These are phyloP conservation scores for Agrypnus murinus DNA, from an alignment of 2,888 invertebrate genomes.

Conservation along the genomic window DNA sequence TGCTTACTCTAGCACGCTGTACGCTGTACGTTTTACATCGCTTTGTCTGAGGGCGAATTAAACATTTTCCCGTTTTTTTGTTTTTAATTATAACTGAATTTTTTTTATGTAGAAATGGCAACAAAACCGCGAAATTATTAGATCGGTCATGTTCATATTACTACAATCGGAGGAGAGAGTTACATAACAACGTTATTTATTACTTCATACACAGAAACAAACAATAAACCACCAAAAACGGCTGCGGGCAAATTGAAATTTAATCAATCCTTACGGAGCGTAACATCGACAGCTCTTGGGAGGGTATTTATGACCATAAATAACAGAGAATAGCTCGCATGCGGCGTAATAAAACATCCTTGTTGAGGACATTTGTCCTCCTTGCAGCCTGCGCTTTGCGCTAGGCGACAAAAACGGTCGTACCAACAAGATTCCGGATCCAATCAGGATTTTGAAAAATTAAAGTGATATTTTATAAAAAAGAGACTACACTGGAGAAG, in stretches of 20 bases:
- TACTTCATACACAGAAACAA: slow-evolving; percentile 51
- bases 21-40: too few species aligned
- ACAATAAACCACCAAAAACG: slow-evolving; percentile 52
- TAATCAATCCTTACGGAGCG: slow-evolving; percentile 52
- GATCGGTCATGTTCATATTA: slow-evolving; percentile 32
- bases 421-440: slow-evolving; percentile 48
- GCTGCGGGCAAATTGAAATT: slow-evolving; percentile 53
- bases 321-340: slow-evolving; percentile 53
- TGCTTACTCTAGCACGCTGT: too few species aligned
- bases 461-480: slow-evolving; percentile 44
- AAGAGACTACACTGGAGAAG: slow-evolving; percentile 1
- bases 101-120: not conserved
- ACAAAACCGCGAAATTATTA: slow-evolving; percentile 30
- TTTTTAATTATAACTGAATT: too few species aligned
- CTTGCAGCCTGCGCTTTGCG: slow-evolving; percentile 45
- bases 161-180: slow-evolving; percentile 20
- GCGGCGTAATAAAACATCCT: slow-evolving; percentile 53
- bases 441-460: slow-evolving; percentile 52
- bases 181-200: slow-evolving; percentile 43
- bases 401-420: slow-evolving; percentile 49
- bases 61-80: too few species aligned
- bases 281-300: slow-evolving; percentile 53
- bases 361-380: slow-evolving; percentile 52
- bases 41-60: too few species aligned
- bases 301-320: slow-evolving; percentile 53